A percentile compares a stretch with the other conserved stretches of the same genome.
phyloP scores from a whole-genome alignment of 2,113 vertebrate genomes.

The Otus sunia region DNA sequence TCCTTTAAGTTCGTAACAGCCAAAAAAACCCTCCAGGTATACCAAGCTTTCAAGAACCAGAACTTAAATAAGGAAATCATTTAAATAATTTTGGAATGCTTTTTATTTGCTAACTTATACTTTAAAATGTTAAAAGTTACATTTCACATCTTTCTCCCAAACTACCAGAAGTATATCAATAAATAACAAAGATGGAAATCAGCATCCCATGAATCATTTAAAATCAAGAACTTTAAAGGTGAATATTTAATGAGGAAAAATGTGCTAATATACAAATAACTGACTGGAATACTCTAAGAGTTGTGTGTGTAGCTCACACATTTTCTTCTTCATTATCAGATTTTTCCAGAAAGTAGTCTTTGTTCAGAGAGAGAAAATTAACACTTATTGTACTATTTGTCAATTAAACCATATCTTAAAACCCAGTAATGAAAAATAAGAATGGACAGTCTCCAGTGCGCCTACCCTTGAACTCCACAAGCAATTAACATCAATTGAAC shows the following conservation, averaged over 20 bases:
- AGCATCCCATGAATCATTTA: not conserved
- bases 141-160: not conserved
- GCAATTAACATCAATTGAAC: constrained; percentile 53
- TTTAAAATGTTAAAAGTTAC: not conserved
- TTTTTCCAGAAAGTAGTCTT: constrained; percentile 15
- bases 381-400: constrained; percentile 55
- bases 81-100: not conserved
- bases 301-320: not conserved
- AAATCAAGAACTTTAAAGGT: not conserved
- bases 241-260: not conserved
- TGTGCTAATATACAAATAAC: not conserved
- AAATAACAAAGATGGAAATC: not conserved
- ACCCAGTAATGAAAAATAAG: constrained; percentile 51
- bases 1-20: not conserved
- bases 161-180: not conserved
- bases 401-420: constrained; percentile 62
- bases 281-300: not conserved
- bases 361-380: constrained; percentile 61
- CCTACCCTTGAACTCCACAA: constrained; percentile 34
- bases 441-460: constrained; percentile 44
- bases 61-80: not conserved
- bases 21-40: not conserved
- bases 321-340: not conserved
- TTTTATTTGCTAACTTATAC: not conserved
- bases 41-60: not conserved